Evolutionary conservation across 2,113 vertebrate genomes (phyloP).

Genomic region (Phycodurus eques): DNA sequence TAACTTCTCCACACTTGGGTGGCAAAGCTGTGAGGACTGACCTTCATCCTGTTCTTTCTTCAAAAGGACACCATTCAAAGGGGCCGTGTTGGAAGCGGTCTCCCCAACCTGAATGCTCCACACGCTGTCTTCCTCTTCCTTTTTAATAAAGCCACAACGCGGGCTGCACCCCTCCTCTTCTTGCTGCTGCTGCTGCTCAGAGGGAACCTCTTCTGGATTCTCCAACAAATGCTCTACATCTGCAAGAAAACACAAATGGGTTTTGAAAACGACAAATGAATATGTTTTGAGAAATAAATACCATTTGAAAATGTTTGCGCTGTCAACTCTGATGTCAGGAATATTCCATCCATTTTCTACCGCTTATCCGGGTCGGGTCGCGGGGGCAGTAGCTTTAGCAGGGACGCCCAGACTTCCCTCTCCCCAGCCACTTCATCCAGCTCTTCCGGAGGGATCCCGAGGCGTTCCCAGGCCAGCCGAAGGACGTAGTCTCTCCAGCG

Average conservation of each 20-base stretch:
- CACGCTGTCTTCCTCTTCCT: background rate
- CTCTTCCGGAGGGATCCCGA: no score
- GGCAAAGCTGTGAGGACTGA: background rate
- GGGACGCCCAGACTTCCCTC: no score
- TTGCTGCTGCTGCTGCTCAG: no score
- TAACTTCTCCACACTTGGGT: background rate
- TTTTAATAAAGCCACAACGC: background rate
- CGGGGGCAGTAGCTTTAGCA: no score
- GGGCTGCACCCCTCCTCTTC: background rate
- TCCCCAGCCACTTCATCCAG: no score
- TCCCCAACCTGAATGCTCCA: background rate
- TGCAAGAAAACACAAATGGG: background rate
- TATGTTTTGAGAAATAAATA: no score
- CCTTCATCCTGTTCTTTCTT: background rate
- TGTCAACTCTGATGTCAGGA: no score
- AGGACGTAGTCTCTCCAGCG: no score
- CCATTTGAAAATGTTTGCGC: no score
- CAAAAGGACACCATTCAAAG: background rate
- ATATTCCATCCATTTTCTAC: no score
- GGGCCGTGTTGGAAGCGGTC: background rate
- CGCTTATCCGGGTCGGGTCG: no score
- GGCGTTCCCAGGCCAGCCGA: no score
- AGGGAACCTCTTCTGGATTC: background rate
- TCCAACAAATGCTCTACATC: background rate
- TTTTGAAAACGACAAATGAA: background rate